phyloP scores from a whole-genome alignment of 2,797 vertebrate species.

The Podargus strigoides region DNA sequence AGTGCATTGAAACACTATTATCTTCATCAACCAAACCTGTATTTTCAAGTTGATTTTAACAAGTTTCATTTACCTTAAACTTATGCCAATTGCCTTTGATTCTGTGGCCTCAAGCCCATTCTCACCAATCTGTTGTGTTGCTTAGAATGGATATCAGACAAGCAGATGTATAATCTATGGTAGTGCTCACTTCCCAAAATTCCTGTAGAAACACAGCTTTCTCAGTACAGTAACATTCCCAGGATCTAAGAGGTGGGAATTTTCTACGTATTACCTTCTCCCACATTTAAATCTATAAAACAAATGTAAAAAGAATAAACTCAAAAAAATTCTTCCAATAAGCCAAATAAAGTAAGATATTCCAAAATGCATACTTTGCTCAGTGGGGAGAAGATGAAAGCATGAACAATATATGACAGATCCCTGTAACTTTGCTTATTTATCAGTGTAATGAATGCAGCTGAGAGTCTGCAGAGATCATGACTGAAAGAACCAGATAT shows the following conservation, averaged over 20 bases:
- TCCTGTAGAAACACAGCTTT: background rate
- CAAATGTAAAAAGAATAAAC: background rate
- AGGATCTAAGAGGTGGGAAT: background rate
- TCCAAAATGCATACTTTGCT: background rate
- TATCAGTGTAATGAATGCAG: background rate
- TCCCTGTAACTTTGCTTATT: background rate
- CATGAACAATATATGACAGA: background rate
- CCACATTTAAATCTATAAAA: background rate
- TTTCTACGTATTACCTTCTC: background rate
- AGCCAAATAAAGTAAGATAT: background rate
- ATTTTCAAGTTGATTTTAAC: background rate
- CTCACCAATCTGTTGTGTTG: background rate
- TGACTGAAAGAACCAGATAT: background rate
- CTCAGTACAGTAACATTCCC: background rate
- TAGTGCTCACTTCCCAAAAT: background rate
- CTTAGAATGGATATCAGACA: background rate
- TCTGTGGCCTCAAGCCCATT: background rate
- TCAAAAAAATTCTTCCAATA: background rate
- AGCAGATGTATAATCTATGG: background rate
- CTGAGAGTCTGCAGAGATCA: background rate
- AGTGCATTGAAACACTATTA: background rate
- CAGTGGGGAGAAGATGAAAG: background rate
- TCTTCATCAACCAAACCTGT: background rate
- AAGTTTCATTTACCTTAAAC: background rate
- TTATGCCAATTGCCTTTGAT: background rate